phyloP scores from a whole-genome alignment of 2,888 invertebrate genomes.

The Mesorhabditis belari region DNA sequence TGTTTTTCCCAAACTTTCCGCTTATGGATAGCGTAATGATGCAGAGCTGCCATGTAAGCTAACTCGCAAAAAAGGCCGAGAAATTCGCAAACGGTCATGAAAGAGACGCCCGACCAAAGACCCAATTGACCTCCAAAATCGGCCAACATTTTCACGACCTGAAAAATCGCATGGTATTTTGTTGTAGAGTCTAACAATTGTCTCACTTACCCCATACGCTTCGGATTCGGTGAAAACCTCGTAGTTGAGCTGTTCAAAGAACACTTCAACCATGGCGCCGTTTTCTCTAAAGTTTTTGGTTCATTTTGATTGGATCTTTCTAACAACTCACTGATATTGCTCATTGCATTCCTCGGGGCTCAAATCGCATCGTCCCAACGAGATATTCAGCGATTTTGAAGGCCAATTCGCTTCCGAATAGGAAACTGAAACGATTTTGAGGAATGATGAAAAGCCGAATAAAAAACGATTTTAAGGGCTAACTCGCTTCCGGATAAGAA shows the following conservation, averaged over 20 bases:
- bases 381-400: constrained; percentile 40
- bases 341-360: constrained; percentile 41
- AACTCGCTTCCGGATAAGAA: constrained; percentile 47
- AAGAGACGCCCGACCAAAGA: constrained; percentile 46
- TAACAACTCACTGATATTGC: constrained; percentile 35
- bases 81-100: constrained; percentile 48
- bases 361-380: constrained; percentile 35
- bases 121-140: constrained; percentile 50
- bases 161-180: constrained; percentile 2
- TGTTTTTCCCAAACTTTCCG: neutral
- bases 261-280: constrained; percentile 50
- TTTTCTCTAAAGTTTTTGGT: constrained; percentile 34
- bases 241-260: constrained; percentile 48
- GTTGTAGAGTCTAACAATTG: neutral
- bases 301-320: neutral
- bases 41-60: constrained; percentile 36
- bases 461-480: constrained; percentile 46
- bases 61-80: constrained; percentile 37
- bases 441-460: too few relatives aligned
- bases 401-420: constrained; percentile 51
- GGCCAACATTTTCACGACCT: constrained; percentile 50
- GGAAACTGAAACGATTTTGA: constrained; percentile 12
- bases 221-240: constrained; percentile 44
- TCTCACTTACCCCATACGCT: constrained; percentile 45
- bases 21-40: constrained; percentile 7